Evolutionary conservation across 2,113 vertebrate genomes (phyloP), one percentile per base, ranked within the genome.

Genomic region (Gnathonemus echidnorhynchus): DNA sequence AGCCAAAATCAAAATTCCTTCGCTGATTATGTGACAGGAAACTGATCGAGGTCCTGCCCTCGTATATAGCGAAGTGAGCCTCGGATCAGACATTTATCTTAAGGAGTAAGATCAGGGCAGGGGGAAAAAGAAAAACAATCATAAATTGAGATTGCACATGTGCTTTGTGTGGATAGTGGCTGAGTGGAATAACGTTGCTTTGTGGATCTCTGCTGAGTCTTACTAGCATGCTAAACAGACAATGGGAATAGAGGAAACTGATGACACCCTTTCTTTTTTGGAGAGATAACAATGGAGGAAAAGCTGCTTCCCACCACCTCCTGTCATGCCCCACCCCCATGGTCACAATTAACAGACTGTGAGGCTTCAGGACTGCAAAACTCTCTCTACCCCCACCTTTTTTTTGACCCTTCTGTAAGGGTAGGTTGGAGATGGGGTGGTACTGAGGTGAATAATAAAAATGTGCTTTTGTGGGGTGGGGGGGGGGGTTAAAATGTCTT

Each of bases 401-500:
- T 27, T 6, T 87, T 35, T 53, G 49, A 87, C 86, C 49, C 49
- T 53, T 52, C 13, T 87, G 42, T 31, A 7, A 87, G n/a, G 49
- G 21, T 39, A 85, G 19, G 45, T 46, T 85, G 15, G 83, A 85
- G 42, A 46, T 48, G 83, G 83, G 42, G 83, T 85, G 45, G 39
- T 48, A 42, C 74, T 86, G 21, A 53, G 19, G 39, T 85, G 42
- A 85, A 45, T n/a, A 39, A 85, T 27, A 45, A 85, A 85, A 85
- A 48, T 49, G 15, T 89, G 42, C 83, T 53, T 90, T 89, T 90
- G 89, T 53, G 52, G 50, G 86, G 52, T 50, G 87, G 56, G 3
- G 3, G 77, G 42, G 46, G 9, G 27, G 35, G n/a, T 42, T 42
- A 80, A 80, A 80, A 80, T 84, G 88, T 83, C 49, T 50, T 87